Conservation (phyloP, 2,888 invertebrate genomes). For the Amaurobius ferox region DNA sequence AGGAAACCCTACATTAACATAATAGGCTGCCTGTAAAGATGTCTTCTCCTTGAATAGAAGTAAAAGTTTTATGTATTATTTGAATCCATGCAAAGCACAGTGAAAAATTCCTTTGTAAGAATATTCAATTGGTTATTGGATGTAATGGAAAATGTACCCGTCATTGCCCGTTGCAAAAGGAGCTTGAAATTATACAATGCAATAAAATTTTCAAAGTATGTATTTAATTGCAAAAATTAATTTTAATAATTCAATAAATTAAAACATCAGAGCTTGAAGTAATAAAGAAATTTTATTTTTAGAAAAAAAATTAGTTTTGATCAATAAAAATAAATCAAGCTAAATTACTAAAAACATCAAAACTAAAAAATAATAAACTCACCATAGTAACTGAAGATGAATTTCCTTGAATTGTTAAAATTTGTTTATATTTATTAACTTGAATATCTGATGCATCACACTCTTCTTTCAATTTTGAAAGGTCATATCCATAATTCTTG, state of each 20-base stretch:
- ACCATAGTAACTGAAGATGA: constrained; percentile 31
- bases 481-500: constrained; percentile 48
- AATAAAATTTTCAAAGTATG: not conserved
- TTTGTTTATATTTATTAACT: constrained; percentile 22
- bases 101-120: too few species aligned
- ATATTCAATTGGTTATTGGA: too few species aligned
- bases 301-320: not conserved
- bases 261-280: not conserved
- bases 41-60: too few species aligned
- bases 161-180: too few species aligned
- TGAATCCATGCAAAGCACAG: too few species aligned
- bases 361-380: not conserved
- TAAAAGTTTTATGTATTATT: too few species aligned
- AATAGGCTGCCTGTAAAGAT: too few species aligned
- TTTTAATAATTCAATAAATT: not conserved
- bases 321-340: not conserved
- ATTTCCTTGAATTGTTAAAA: constrained; percentile 34
- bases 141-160: too few species aligned
- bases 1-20: too few species aligned
- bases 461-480: constrained; percentile 20
- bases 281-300: not conserved
- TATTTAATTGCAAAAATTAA: not conserved
- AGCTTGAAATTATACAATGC: too few species aligned
- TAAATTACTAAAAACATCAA: not conserved
- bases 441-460: constrained; percentile 27